phyloP scores from a whole-genome alignment of 2,888 invertebrate species.

The Odiellus spinosus region DNA sequence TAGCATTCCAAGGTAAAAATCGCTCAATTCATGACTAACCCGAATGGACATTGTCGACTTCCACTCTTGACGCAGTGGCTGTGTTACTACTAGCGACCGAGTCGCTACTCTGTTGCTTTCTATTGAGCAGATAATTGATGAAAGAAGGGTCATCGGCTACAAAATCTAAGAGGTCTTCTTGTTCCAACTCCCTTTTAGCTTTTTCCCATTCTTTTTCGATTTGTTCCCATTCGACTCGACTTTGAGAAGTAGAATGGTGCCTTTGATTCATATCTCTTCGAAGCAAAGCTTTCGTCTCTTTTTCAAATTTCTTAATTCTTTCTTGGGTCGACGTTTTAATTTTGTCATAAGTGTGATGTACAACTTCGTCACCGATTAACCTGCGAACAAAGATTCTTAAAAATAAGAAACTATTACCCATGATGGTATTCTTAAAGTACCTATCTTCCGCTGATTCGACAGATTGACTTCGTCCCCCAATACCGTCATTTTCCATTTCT shows the following conservation, averaged over 20 bases:
- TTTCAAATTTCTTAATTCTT: constrained; percentile 49
- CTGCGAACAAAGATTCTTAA: no score
- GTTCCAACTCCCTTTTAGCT: constrained; percentile 38
- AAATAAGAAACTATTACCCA: no score
- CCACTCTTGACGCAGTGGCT: no score
- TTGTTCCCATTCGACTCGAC: constrained; percentile 25
- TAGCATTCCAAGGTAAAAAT: no score
- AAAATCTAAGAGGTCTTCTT: constrained; percentile 36
- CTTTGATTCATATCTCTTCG: constrained; percentile 20
- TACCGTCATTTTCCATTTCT: no score
- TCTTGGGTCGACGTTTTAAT: constrained; percentile 35
- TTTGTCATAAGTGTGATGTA: constrained; percentile 10
- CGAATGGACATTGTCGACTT: no score
- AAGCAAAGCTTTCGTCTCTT: constrained; percentile 56
- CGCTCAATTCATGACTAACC: no score
- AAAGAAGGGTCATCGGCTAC: constrained; percentile 33
- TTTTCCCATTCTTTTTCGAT: constrained; percentile 37
- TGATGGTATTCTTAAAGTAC: no score
- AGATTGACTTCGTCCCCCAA: no score
- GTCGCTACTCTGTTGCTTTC: no score
- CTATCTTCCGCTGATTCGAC: no score
- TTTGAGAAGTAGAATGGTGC: constrained; percentile 11
- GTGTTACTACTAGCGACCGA: no score
- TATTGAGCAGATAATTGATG: background rate
- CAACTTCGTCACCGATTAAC: constrained; percentile 4